phyloP scores from a whole-genome alignment of 37 sponge, comb jelly and placozoan genomes.

The Corticium candelabrum region DNA sequence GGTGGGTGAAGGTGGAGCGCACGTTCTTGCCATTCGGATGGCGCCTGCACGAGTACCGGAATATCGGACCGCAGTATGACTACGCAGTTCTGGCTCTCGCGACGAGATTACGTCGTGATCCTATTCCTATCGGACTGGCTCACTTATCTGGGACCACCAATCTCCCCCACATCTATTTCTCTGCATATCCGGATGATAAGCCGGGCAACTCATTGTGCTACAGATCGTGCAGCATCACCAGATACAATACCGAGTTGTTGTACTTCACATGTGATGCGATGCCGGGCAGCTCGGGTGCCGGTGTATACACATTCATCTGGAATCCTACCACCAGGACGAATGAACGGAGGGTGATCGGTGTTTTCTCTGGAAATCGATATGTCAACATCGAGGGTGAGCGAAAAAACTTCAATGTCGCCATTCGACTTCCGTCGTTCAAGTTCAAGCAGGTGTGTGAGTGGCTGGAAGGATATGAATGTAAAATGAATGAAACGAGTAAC shows the following conservation, averaged over 20 bases:
- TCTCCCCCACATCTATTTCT: slow-evolving; percentile 40
- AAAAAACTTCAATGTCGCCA: slow-evolving; percentile 58
- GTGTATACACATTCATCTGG: slow-evolving; percentile 46
- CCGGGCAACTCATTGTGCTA: slow-evolving; percentile 45
- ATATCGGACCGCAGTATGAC: slow-evolving; percentile 6
- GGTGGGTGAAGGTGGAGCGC: slow-evolving; percentile 35
- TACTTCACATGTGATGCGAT: slow-evolving; percentile 71
- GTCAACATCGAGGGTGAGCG: slow-evolving; percentile 18
- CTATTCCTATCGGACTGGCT: slow-evolving; percentile 50
- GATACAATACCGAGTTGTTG: slow-evolving; percentile 37
- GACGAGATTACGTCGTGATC: slow-evolving; percentile 1
- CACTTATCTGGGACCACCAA: slow-evolving; percentile 33
- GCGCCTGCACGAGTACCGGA: slow-evolving; percentile 24
- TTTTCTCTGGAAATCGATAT: slow-evolving; percentile 55
- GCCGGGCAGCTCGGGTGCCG: slow-evolving; percentile 74
- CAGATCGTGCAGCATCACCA: slow-evolving; percentile 26
- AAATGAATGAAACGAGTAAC: no score
- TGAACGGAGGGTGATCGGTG: slow-evolving; percentile 49
- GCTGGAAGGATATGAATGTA: no score
- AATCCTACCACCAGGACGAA: slow-evolving; percentile 24
- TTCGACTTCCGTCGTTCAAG: slow-evolving; percentile 35
- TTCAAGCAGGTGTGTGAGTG: slow-evolving; percentile 50
- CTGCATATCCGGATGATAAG: slow-evolving; percentile 79
- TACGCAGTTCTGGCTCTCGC: slow-evolving; percentile 17
- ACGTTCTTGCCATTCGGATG: slow-evolving; percentile 53